These are phyloP conservation scores for Cyanoramphus novaezelandiae DNA, from an alignment of 2,113 vertebrate genomes.

Conservation along the genomic window DNA sequence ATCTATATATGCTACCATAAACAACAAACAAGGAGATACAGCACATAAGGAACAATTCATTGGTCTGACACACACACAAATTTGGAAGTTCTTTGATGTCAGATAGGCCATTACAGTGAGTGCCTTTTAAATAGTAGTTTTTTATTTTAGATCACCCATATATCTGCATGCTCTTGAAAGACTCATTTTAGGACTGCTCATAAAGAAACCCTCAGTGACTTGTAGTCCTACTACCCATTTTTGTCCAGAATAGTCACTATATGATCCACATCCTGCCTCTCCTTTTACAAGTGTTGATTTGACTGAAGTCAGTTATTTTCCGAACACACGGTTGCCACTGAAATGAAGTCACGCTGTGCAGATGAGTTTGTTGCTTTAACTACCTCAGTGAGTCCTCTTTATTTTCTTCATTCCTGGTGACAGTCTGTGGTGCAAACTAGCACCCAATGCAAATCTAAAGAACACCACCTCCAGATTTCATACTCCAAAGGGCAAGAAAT, in stretches of 20 bases:
- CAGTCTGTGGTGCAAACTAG: neutral
- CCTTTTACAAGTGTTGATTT: neutral
- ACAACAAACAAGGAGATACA: neutral
- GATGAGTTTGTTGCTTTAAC: neutral
- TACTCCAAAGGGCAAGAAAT: neutral
- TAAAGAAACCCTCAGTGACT: neutral
- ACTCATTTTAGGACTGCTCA: neutral
- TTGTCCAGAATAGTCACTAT: neutral
- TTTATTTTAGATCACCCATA: neutral
- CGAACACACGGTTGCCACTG: neutral
- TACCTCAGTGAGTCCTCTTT: neutral
- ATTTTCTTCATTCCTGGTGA: neutral
- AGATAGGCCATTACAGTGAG: neutral
- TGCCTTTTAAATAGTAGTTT: neutral
- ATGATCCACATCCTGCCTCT: neutral
- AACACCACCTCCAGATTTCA: neutral
- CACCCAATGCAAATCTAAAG: neutral
- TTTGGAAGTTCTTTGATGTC: neutral
- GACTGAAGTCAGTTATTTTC: neutral
- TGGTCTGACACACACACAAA: neutral
- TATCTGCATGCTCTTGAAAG: neutral
- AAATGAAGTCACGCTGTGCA: neutral
- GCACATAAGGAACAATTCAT: neutral
- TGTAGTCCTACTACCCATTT: neutral
- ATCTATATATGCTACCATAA: neutral